These are phyloP conservation scores for Chamaea fasciata DNA, from an alignment of 2,113 vertebrate genomes.

Conservation along the genomic window DNA sequence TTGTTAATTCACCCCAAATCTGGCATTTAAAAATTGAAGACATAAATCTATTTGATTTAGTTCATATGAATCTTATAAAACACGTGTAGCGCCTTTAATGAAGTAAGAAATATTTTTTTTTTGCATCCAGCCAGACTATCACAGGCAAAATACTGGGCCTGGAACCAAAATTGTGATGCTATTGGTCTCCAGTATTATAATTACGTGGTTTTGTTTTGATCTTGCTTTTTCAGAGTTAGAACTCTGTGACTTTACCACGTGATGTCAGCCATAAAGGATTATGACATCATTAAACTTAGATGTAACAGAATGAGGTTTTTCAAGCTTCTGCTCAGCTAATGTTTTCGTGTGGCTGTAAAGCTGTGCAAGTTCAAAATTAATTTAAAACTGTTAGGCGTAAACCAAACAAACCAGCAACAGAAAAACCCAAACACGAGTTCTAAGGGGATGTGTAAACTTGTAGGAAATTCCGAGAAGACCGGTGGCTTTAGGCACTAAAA, in stretches of 20 bases:
- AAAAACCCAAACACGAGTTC: neutral
- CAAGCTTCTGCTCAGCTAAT: neutral
- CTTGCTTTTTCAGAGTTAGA: neutral
- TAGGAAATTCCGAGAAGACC: neutral
- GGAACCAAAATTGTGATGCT: neutral
- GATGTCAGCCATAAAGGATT: neutral
- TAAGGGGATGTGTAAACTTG: neutral
- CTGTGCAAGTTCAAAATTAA: neutral
- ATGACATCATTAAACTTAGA: neutral
- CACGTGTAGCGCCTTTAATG: neutral
- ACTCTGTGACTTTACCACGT: neutral
- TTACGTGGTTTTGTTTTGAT: neutral
- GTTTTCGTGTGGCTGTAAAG: neutral
- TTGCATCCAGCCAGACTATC: neutral
- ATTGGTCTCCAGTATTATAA: neutral
- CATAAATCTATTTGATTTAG: neutral
- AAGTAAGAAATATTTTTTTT: conserved; percentile 2
- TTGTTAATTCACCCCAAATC: neutral
- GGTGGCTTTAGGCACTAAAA: neutral
- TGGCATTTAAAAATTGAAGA: neutral
- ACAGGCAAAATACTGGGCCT: neutral
- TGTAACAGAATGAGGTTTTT: neutral
- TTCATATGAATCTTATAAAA: conserved; percentile 3
- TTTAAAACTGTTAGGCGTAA: neutral
- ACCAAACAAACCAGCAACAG: neutral